A percentile compares a stretch with the other conserved stretches of the same genome.
These are phyloP conservation scores for Staurois parvus DNA, from an alignment of 2,797 vertebrate species.

Conservation along the genomic window DNA sequence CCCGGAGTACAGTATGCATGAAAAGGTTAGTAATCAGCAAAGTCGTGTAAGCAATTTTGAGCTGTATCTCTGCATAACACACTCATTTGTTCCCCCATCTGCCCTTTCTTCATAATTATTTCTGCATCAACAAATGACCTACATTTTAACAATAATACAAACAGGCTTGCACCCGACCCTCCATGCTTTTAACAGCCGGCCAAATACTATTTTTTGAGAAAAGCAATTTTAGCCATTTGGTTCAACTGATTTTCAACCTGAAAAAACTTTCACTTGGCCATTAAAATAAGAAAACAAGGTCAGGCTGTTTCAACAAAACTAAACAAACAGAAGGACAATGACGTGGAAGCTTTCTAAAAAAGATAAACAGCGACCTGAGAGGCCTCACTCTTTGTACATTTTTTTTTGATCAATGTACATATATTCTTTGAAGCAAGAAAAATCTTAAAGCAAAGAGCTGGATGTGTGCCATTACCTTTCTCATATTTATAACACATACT, in stretches of 20 bases:
- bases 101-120: not conserved
- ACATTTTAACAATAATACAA: not conserved
- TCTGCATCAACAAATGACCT: not conserved
- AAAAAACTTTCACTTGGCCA: too few species aligned
- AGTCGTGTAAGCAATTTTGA: too few species aligned
- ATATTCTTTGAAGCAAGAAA: too few species aligned
- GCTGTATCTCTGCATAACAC: not conserved
- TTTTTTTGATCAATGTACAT: not conserved
- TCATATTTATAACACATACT: too few species aligned
- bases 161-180: too few species aligned
- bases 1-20: not conserved
- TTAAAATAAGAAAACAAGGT: conserved; percentile 1
- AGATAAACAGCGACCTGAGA: not conserved
- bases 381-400: not conserved
- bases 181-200: too few species aligned
- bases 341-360: not conserved
- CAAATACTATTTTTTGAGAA: not conserved
- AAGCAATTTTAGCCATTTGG: not conserved
- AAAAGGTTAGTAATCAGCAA: not conserved
- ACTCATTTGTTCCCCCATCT: not conserved
- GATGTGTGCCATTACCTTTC: too few species aligned
- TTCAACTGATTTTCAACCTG: too few species aligned
- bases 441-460: too few species aligned
- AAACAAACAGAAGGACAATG: not conserved
- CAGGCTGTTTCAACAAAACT: not conserved